Base-by-base conservation (phyloP, 2,797 vertebrate genomes). In the Pyrocephalus nanus region DNA sequence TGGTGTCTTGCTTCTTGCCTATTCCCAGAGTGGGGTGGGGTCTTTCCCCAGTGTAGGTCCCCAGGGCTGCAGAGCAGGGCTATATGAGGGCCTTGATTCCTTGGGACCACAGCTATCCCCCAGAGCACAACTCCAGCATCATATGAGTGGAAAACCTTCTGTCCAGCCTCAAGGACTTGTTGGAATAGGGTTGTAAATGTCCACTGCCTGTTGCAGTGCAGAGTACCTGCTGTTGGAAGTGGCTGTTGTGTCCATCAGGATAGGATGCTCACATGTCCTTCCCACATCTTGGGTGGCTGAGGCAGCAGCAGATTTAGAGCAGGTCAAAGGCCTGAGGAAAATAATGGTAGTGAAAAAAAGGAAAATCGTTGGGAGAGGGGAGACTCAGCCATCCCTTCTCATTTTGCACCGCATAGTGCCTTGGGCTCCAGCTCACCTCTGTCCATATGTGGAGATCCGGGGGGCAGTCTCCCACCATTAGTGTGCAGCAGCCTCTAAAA, bases 401-500 rank as follows among this genome's bases (percentile, higher is more conserved):
- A 34, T 62, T 93, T 73, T 70, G 57, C 84, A 58, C 50, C 66
- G 53, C 45, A 3, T 0, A 6, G 65, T 5, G 51, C 82, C 67
- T 50, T 3, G 2, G 69, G 72, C 29, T 96, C 67, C n/a, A 48
- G 85, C 87, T 74, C 15, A 15, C 64, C 58, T 25, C 42, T 50
- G 87, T 76, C 78, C 60, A 26, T 64, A 66, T 4, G 0, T 55
- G 62, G 22, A 8, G 82, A 83, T 70, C 60, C 3, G 0, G 30
- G 73, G 76, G 77, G 64, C 54, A 34, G 42, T 66, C 50, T 93
- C 86, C 54, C 93, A 61, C 62, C 32, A 7, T 58, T 13, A 54
- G 57, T 50, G 29, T 53, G 75, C 81, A 75, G 45, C 92, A 91
- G 77, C 76, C 76, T 90, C 87, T 90, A 50, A 42, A 78, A 66